These are phyloP conservation scores for Pachycephus smyrnensis DNA, from an alignment of 2,888 invertebrate species.

Conservation along the genomic window DNA sequence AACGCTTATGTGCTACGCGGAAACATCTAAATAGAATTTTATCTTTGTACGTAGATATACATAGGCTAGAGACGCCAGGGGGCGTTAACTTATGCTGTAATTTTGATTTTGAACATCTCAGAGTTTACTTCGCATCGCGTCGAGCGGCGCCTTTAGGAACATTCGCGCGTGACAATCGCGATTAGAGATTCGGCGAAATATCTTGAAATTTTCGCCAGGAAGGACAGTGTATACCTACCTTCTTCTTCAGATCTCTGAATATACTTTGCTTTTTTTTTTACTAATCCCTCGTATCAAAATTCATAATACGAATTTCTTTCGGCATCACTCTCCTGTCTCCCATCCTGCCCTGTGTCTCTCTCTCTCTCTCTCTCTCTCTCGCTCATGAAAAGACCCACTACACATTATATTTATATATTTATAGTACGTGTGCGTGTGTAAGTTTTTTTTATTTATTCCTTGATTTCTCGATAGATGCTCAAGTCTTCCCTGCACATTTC, in stretches of 20 bases:
- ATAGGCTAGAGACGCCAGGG: not conserved
- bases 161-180: not conserved
- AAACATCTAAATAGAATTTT: not conserved
- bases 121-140: not conserved
- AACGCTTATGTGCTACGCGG: not conserved
- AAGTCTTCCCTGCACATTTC: not conserved
- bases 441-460: not conserved
- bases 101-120: not conserved
- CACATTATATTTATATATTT: not conserved
- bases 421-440: not conserved
- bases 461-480: not conserved
- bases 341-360: not conserved
- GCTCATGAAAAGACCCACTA: not conserved
- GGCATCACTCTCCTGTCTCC: not conserved
- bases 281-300: not conserved
- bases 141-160: slow-evolving; percentile 9
- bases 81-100: not conserved
- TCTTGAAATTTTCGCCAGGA: not conserved
- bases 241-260: not conserved
- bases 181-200: not conserved
- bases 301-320: no score
- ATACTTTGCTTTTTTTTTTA: not conserved
- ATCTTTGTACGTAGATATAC: not conserved
- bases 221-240: not conserved
- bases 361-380: not conserved